Evolutionary conservation across 2,113 vertebrate species (phyloP).

Genomic region (Grammomys dolichurus): DNA sequence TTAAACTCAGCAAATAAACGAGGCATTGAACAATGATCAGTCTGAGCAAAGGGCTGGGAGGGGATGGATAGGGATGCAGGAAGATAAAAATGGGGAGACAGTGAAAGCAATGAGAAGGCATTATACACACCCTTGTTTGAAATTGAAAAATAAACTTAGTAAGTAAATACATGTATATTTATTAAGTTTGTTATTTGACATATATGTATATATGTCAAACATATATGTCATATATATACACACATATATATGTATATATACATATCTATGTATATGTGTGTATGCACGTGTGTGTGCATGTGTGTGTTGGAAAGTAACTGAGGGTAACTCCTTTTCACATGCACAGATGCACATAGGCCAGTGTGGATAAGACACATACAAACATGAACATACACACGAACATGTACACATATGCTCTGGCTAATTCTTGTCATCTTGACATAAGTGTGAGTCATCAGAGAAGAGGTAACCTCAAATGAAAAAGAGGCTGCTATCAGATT

Average conservation of each 20-base stretch:
- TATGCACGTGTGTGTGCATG: no score
- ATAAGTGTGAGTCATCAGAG: not conserved
- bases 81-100: not conserved
- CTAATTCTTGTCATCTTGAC: not conserved
- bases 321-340: not conserved
- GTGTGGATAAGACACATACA: not conserved
- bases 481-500: not conserved
- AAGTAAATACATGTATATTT: not conserved
- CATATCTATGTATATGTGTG: not conserved
- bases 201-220: not conserved
- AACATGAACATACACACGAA: not conserved
- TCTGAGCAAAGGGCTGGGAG: not conserved
- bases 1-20: not conserved
- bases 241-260: not conserved
- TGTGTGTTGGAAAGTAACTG: not conserved
- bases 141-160: no score
- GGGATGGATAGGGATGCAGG: not conserved
- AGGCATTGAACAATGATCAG: not conserved
- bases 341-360: not conserved
- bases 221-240: not conserved
- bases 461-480: not conserved
- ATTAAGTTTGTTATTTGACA: not conserved
- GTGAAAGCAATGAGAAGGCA: not conserved
- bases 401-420: not conserved
- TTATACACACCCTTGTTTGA: no score